Conservation (phyloP, 2,797 vertebrate species). For the Tokudaia tokunoshimensis region DNA sequence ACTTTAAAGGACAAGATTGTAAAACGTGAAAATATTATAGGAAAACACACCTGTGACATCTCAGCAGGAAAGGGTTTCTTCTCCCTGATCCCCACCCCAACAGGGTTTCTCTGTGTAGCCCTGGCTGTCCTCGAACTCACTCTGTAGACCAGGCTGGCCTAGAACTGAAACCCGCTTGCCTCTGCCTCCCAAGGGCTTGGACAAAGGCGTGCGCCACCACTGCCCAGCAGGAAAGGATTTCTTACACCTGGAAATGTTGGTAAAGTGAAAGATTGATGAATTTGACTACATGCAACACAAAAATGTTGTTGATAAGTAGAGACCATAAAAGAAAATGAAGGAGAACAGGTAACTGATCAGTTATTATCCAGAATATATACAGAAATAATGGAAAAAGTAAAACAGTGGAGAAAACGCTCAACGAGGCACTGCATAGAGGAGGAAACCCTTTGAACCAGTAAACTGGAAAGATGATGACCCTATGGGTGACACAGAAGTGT, state of each 20-base stretch:
- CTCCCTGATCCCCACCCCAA: not conserved
- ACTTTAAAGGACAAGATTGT: slow-evolving; percentile 64
- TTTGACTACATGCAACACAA: slow-evolving; percentile 52
- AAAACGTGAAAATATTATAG: not conserved
- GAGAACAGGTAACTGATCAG: not conserved
- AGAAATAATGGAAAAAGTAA: slow-evolving; percentile 46
- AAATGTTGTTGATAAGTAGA: slow-evolving; percentile 56
- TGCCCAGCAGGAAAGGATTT: slow-evolving; percentile 25
- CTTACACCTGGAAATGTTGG: slow-evolving; percentile 41
- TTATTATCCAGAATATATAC: slow-evolving; percentile 53
- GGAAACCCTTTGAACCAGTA: slow-evolving; percentile 15
- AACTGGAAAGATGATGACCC: slow-evolving; percentile 31
- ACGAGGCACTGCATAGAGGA: not conserved
- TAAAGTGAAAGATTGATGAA: slow-evolving; percentile 41
- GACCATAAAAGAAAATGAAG: slow-evolving; percentile 46
- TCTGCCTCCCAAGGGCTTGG: not conserved
- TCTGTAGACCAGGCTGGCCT: not conserved
- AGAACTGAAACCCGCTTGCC: not conserved
- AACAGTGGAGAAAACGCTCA: slow-evolving; percentile 7
- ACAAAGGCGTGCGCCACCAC: not conserved
- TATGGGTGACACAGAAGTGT: slow-evolving; percentile 50
- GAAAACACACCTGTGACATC: slow-evolving; percentile 37
- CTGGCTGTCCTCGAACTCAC: not conserved
- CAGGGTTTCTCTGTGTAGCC: not conserved
- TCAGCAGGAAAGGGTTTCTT: slow-evolving; percentile 56